Percentiles rank a stretch among this genome's conserved stretches.
Evolutionary conservation across 2,888 invertebrate species (phyloP).

Genomic region (Hoplodrina blanda): DNA sequence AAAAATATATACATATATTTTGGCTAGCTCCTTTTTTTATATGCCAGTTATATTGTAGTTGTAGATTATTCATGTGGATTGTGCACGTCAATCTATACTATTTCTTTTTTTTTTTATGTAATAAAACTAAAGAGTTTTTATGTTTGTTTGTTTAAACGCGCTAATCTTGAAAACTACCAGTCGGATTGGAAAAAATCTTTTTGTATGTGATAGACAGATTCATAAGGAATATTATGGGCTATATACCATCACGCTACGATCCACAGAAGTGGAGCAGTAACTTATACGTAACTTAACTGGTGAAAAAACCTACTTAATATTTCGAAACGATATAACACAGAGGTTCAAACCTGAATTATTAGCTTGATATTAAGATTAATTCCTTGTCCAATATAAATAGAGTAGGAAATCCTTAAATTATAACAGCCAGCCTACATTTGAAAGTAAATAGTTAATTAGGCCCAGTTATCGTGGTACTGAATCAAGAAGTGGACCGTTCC

Average conservation of each 20-base stretch:
- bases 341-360: not conserved
- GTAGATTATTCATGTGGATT: not conserved
- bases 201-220: no score
- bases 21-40: not conserved
- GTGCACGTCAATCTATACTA: no score
- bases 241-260: no score
- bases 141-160: no score
- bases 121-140: no score
- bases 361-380: not conserved
- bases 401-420: conserved; percentile 49
- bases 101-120: no score
- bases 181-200: no score
- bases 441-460: conserved; percentile 56
- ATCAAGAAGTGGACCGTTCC: conserved; percentile 43
- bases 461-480: conserved; percentile 44
- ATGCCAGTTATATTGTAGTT: not conserved
- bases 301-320: not conserved
- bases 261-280: no score
- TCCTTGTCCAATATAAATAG: conserved; percentile 9
- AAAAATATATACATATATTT: no score
- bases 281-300: no score
- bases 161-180: no score
- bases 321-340: conserved; percentile 3
- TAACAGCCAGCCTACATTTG: conserved; percentile 9
- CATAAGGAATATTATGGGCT: no score